A percentile compares a stretch with the other conserved stretches of the same genome.
These are phyloP conservation scores for Macrotis lagotis DNA, from an alignment of 2,113 vertebrate genomes.

Conservation along the genomic window DNA sequence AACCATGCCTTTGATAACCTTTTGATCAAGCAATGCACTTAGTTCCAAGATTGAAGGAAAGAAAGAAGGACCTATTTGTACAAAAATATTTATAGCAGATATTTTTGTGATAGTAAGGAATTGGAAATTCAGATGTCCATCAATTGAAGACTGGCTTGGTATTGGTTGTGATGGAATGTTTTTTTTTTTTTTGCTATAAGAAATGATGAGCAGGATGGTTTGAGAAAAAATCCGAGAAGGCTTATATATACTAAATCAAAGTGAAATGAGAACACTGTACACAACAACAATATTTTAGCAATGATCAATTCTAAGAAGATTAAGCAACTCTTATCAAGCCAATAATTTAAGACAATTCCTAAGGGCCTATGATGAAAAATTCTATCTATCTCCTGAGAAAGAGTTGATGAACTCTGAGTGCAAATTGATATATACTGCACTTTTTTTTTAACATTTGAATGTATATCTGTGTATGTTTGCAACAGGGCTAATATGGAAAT, in stretches of 20 bases:
- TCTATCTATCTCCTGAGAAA: not conserved
- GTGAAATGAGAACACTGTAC: not conserved
- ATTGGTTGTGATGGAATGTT: not conserved
- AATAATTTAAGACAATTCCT: not conserved
- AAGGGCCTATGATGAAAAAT: not conserved
- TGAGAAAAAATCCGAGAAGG: not conserved
- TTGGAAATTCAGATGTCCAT: not conserved
- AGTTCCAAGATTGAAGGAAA: too few species aligned
- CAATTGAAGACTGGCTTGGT: too few species aligned
- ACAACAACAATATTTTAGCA: not conserved
- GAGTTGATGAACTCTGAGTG: not conserved
- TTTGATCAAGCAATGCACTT: not conserved
- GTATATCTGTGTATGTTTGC: too few species aligned
- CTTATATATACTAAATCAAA: not conserved
- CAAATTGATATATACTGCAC: not conserved
- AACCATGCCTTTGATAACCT: not conserved
- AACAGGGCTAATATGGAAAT: too few species aligned
- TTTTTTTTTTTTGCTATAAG: not conserved
- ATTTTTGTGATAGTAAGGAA: not conserved
- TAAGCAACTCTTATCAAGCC: not conserved
- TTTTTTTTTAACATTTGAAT: too few species aligned
- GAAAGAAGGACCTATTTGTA: too few species aligned
- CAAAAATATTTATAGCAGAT: not conserved
- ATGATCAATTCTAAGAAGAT: not conserved
- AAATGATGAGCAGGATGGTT: not conserved